These are phyloP conservation scores for Apis dorsata DNA, from an alignment of 1,140 invertebrate species.

Conservation along the genomic window DNA sequence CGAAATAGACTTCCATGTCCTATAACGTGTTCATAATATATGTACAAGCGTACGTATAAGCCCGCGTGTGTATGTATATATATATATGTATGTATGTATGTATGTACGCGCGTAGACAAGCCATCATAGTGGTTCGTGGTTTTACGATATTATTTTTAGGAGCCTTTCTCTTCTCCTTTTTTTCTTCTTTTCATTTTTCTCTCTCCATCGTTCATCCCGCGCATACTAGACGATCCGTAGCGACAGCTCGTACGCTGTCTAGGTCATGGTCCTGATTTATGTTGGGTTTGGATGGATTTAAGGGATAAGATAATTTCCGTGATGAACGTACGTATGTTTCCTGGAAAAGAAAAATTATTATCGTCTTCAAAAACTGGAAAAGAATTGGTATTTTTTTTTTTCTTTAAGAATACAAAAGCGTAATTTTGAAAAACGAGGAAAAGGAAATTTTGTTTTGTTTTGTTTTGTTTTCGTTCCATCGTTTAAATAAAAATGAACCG, in stretches of 20 bases:
- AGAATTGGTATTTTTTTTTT: neutral
- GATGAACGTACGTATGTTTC: neutral
- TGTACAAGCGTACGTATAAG: conserved; percentile 22
- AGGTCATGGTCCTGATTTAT: conserved; percentile 58
- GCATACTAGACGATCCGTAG: neutral
- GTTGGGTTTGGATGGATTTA: neutral
- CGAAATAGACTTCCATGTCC: conserved; percentile 66
- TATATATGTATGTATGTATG: neutral
- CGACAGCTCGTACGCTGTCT: conserved; percentile 35
- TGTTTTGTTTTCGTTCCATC: neutral
- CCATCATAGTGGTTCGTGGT: conserved; percentile 28
- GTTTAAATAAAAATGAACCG: neutral
- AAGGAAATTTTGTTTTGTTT: neutral
- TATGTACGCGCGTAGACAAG: conserved; percentile 22
- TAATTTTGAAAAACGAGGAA: too few species aligned
- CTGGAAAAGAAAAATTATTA: neutral
- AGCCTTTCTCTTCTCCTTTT: conserved; percentile 8
- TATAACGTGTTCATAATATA: conserved; percentile 56
- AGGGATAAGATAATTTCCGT: neutral
- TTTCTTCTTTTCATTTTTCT: conserved; percentile 5
- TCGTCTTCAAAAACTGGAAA: too few species aligned
- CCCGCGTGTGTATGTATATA: neutral
- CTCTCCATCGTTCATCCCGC: conserved; percentile 18
- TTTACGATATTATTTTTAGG: conserved; percentile 63
- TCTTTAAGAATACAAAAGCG: too few species aligned